Base-by-base conservation (phyloP, 2,888 invertebrate species). In the Caenorhabditis sp. region DNA sequence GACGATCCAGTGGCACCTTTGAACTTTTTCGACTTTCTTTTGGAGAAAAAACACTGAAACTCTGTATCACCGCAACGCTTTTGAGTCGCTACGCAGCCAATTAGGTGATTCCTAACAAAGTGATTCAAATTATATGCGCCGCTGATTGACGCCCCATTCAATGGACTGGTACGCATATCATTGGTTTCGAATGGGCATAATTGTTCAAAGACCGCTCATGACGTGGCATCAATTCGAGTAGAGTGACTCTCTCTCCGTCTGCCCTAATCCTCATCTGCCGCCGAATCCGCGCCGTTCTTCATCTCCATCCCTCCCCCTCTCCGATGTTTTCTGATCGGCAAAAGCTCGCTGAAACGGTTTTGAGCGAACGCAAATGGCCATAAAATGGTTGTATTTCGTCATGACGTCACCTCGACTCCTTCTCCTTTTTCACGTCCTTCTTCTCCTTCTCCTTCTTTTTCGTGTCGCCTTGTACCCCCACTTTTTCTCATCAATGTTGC, bases 391-490 rank as follows among this genome's bases (percentile, higher is more conserved):
- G 20, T 20, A 2, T 37, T 46, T 37, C 17, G 35, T 46, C n/a
- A 13, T 8, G 27, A 27, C 48, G 46, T 26, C 30, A 58, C 43
- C 45, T 58, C 37, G 46, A 27, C 26, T 48, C 30, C 15, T 9
- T 46, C 45, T 9, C 24, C 26, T 43, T 20, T 24, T 8, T n/a
- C 32, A 6, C 37, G 13, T 13, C 11, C 17, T 26, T 48, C 59
- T 59, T 59, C 46, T 59, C 35, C 59, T 46, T 59, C 59, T 59
- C n/a, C 45, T 9, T 20, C 26, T 43, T 20, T 24, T 8, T n/a
- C 32, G 9, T 48, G 13, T 13, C 11, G 11, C 35, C 59, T 46
- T 59, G 46, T 59, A 58, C 43, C 45, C 45, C 37, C 37, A 27
- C 26, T 48, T 24, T 11, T 9, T 46, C 45, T 9, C 24, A 26